These are phyloP conservation scores for Fringilla coelebs DNA, from an alignment of 2,797 vertebrate species.

Conservation along the genomic window DNA sequence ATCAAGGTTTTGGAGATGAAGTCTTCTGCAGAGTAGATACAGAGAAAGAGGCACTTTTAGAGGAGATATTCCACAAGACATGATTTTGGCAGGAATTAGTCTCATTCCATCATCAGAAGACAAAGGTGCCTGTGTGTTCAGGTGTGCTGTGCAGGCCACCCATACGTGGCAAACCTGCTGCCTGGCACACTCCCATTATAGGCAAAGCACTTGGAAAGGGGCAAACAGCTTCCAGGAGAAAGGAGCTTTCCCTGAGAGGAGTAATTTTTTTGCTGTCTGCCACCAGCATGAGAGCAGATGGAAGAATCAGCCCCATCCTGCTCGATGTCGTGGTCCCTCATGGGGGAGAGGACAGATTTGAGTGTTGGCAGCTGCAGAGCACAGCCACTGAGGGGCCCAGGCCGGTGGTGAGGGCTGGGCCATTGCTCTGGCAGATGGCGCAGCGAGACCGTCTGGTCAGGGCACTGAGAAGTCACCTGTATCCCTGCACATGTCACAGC, in stretches of 20 bases:
- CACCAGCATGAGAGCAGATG: background rate
- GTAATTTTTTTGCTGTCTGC: background rate
- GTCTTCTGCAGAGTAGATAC: background rate
- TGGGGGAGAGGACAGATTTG: background rate
- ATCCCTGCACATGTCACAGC: background rate
- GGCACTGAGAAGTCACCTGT: background rate
- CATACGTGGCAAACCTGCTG: background rate
- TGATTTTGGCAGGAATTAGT: background rate
- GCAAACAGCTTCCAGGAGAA: background rate
- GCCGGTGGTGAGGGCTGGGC: background rate
- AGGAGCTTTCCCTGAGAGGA: background rate
- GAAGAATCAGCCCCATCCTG: background rate
- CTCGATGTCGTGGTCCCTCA: fast-evolving
- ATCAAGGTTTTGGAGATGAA: background rate
- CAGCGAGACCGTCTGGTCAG: background rate
- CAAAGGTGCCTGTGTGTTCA: background rate
- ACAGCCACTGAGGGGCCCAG: background rate
- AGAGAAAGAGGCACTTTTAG: background rate
- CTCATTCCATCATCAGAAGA: background rate
- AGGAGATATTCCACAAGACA: fast-evolving
- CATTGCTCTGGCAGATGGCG: background rate
- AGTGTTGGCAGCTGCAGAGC: background rate
- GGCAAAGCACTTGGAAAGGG: background rate
- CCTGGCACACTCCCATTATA: background rate
- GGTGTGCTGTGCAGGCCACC: background rate